phyloP scores from a whole-genome alignment of 2,797 vertebrate species.

The Syncerus caffer region DNA sequence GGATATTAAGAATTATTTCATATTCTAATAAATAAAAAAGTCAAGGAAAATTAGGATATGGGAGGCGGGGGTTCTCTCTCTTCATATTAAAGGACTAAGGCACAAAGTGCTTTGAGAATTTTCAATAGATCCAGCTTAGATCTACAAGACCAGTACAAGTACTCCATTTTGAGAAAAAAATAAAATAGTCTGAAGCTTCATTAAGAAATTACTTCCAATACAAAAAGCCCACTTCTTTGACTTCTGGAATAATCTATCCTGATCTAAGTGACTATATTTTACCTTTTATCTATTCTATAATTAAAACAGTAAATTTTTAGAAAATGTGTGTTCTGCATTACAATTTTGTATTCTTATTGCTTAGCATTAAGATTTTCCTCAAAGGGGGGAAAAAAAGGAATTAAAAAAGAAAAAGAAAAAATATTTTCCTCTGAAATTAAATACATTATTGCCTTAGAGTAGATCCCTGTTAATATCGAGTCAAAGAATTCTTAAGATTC shows the following conservation, averaged over 20 bases:
- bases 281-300: background rate
- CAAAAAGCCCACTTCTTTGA: background rate
- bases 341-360: background rate
- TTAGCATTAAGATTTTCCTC: background rate
- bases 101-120: background rate
- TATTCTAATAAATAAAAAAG: background rate
- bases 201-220: background rate
- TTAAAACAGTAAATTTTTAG: background rate
- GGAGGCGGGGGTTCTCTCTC: background rate
- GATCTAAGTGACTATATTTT: background rate
- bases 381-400: background rate
- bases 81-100: background rate
- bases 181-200: background rate
- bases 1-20: background rate
- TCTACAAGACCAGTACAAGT: background rate
- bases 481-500: background rate
- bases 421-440: background rate
- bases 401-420: no score
- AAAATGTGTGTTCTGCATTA: background rate
- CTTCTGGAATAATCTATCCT: background rate
- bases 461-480: background rate
- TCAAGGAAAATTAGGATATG: background rate
- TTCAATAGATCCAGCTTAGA: background rate
- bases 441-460: background rate
- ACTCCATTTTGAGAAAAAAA: background rate